Conservation (phyloP, 2,797 vertebrate species). For the Ceryle rudis region DNA sequence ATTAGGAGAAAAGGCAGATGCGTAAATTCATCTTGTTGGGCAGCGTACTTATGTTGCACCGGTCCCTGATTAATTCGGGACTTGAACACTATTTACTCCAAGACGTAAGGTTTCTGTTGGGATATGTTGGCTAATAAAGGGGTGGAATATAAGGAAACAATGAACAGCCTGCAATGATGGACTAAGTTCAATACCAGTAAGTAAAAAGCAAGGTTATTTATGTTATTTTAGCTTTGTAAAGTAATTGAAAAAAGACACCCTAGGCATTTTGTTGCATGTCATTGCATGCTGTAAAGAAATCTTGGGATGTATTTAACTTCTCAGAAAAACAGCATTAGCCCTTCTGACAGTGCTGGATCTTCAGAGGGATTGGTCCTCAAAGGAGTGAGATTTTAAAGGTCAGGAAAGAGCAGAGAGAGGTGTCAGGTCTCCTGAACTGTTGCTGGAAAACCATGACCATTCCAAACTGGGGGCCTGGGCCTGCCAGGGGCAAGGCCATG, state of each 20-base stretch:
- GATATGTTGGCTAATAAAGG: constrained; percentile 1
- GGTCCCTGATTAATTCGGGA: constrained; percentile 52
- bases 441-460: not conserved
- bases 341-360: constrained; percentile 4
- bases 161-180: not conserved
- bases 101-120: constrained; percentile 55
- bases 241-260: constrained; percentile 29
- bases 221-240: constrained; percentile 41
- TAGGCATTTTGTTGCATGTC: constrained; percentile 39
- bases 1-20: constrained; percentile 65
- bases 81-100: constrained; percentile 41
- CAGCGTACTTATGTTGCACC: constrained; percentile 29
- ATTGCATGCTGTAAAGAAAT: constrained; percentile 30
- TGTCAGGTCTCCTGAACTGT: not conserved
- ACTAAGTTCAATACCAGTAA: constrained; percentile 22
- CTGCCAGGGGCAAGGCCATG: not conserved
- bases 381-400: constrained; percentile 5
- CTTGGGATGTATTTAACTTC: constrained; percentile 42
- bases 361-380: constrained; percentile 29
- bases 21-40: constrained; percentile 69
- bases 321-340: not conserved
- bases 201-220: constrained; percentile 29
- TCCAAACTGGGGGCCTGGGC: not conserved
- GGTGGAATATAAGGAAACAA: constrained; percentile 23
- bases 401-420: not conserved